Evolutionary conservation across 1,140 invertebrate genomes (phyloP), one percentile per base, ranked within the genome.

Genomic region (Papilio xuthus): DNA sequence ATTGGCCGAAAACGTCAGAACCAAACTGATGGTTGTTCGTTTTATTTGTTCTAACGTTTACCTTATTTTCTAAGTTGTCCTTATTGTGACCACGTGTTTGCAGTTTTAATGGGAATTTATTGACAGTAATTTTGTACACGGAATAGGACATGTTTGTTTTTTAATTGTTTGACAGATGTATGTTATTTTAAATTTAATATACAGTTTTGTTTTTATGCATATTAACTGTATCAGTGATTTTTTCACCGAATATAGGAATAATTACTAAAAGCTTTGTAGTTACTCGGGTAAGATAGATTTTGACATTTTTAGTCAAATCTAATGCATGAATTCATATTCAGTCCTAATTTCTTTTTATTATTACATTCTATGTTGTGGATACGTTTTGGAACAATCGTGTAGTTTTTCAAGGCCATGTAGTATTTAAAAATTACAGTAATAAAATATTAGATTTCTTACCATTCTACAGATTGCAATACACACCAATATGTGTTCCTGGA

Each of bases 1-100:
- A 76, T 76, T 76, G 74, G 74, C 74, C 74, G 74, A 63, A 76
- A 76, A 76, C 50, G 71, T 42, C 20, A 23, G 71, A 47, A 73
- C 20, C 50, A 18, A 37, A 37, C 26, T 56, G 28, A 60, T 60
- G 74, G n/a, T 26, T 28, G 74, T 41, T 56, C 72, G 23, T 13
- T 20, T 74, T 74, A 56, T 74, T 56, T 74, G 28, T 76, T 76
- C 74, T 76, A 76, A 76, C 74, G 18, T n/a, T 53, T 32, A 47
- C 71, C 71, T 73, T 53, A 70, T 70, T 42, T 37, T 41, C 32
- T 70, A 41, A 63, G 23, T 63, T 63, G 26, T 63, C 60, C 60
- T 63, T 63, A 63, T 63, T 63, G 60, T 63, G 60, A 13, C 60
- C 60, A 63, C 60, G 60, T 63, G 60, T 63, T 63, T 63, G 60